Base-by-base conservation (phyloP, 2,888 invertebrate genomes). In the Macrophya annulata region DNA sequence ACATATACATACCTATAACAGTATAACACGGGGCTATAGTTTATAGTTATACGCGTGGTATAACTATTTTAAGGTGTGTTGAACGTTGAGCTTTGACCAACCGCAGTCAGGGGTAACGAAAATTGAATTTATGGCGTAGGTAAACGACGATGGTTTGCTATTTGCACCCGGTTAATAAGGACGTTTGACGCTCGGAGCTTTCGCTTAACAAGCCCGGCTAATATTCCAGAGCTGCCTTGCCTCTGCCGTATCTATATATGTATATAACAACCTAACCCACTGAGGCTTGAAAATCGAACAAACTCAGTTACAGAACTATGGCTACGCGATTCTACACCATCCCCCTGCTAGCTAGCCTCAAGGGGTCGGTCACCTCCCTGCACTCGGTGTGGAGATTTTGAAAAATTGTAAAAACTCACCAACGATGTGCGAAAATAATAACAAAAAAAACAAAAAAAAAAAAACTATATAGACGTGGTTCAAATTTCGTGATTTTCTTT, bases 231-330 rank as follows among this genome's bases (percentile, higher is more conserved):
- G 90, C 88, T 55, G 89, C 86, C 86, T 86, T 85, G 87, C 86
- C 87, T 88, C 87, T 86, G 87, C 86, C 85, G 85, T 84, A 79
- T 43, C 87, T 87, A 88, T 87, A 87, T 85, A 5, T 86, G 85
- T 77, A 55, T 81, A 43, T 85, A 51, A 84, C 82, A 17, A 71
- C 48, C 59, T 48, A 21, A 25, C 55, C 37, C 72, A 82, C 31
- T 48, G 55, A 40, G 74, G 71, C 62, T 85, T 91, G 92, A 92
- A 92, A 92, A 92, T 89, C 91, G 91, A 92, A 92, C 90, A 92
- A 92, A 92, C 91, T 92, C 90, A 90, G 91, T 92, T 92, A 92
- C 89, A 90, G 90, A 91, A 91, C 90, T 90, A 84, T 85, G 72
- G 59, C 48, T 21, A 31, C 51, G 31, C 68, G 68, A 17, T 83